Conservation (phyloP, 2,888 invertebrate genomes). For the Chironomus riparius region DNA sequence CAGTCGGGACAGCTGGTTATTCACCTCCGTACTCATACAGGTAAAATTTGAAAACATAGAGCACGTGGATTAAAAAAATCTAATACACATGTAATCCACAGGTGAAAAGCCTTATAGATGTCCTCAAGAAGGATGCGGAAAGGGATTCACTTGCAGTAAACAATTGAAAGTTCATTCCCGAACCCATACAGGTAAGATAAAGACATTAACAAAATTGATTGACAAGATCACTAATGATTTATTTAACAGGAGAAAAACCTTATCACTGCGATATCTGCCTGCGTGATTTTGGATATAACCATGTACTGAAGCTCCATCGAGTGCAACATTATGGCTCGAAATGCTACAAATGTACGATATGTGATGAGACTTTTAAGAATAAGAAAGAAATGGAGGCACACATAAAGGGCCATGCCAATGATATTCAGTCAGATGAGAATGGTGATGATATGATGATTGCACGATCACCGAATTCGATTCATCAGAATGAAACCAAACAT, state of each 20-base stretch:
- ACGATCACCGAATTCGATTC: background rate
- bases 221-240: background rate
- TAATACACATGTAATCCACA: background rate
- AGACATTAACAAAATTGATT: background rate
- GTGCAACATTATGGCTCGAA: slow-evolving; percentile 88
- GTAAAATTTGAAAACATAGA: slow-evolving; percentile 29
- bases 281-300: slow-evolving; percentile 85
- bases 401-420: slow-evolving; percentile 66
- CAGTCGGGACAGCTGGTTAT: slow-evolving; percentile 86
- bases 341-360: slow-evolving; percentile 85
- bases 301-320: slow-evolving; percentile 78
- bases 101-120: slow-evolving; percentile 75
- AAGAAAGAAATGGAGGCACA: slow-evolving; percentile 87
- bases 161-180: slow-evolving; percentile 85
- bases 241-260: slow-evolving; percentile 84
- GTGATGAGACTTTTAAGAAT: slow-evolving; percentile 82
- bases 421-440: slow-evolving; percentile 47
- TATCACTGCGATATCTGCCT: slow-evolving; percentile 87
- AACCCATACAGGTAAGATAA: slow-evolving; percentile 72
- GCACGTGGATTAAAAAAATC: background rate
- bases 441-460: slow-evolving; percentile 28
- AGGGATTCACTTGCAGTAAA: slow-evolving; percentile 86
- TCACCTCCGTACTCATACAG: slow-evolving; percentile 83
- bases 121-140: slow-evolving; percentile 74
- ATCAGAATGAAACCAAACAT: slow-evolving; percentile 29